Evolutionary conservation across 2,797 vertebrate species (phyloP), one percentile per base, ranked within the genome.

Genomic region (Lepilemur ruficaudatus): DNA sequence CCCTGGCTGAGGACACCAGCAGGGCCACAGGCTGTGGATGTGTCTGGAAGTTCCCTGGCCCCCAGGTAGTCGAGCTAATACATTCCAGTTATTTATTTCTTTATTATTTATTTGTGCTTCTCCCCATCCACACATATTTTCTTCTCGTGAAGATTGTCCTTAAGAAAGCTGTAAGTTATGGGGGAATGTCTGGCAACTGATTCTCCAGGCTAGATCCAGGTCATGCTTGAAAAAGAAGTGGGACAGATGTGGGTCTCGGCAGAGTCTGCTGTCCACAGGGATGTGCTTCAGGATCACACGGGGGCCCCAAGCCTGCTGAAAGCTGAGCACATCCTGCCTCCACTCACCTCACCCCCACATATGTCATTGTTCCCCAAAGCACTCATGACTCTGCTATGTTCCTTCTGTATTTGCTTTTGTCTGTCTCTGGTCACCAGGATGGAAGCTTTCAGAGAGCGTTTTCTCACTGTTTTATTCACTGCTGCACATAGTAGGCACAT

Each of bases 321-420:
- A 41, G 57, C 15, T 43, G 17, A 61, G 43, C 43, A 2, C 18
- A 50, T 10, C 28, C 32, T 43, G 4, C 22, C 2, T 43, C 59
- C 0, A 5, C 35, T 55, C 15, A 10, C 17, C 22, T 61, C 41
- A 11, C 2, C 17, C 38, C 32, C 9, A 2, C 28, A 0, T 3
- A 28, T 11, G 28, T 30, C n/a, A 30, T 32, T 3, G 18, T 9
- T 63, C 12, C n/a, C 23, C 30, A 35, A 28, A 35, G 38, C 35
- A 25, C 20, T n/a, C 20, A 0, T 4, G 11, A 38, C n/a, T 89
- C 61, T 38, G 65, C 46, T 41, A n/a, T 15, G 38, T 25, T 32
- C 48, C 13, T 38, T 70, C 25, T 35, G 1, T 30, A 25, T 28
- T 35, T 46, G 30, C 11, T 50, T 84, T 4, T 48, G 12, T 32